Percentiles rank a stretch among this genome's conserved stretches.
Conservation (phyloP, 2,797 vertebrate species). For the Taenioides sp. region DNA sequence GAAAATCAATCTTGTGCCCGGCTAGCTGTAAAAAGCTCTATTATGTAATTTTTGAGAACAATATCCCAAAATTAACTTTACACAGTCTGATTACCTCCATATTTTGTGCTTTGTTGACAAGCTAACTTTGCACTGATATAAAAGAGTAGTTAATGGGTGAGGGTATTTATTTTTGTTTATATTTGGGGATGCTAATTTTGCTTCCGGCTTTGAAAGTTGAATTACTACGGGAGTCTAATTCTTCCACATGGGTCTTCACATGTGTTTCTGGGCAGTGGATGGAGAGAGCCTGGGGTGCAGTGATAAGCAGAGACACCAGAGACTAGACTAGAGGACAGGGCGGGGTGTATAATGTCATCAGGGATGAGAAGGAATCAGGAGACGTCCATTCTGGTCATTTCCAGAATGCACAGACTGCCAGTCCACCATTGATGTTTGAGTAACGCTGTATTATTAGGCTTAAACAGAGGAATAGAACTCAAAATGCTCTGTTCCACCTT, state of each 20-base stretch:
- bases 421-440: too few species aligned
- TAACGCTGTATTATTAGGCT: too few species aligned
- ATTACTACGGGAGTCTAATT: not conserved
- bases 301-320: conserved; percentile 31
- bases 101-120: not conserved
- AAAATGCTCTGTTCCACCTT: too few species aligned
- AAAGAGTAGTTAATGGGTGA: not conserved
- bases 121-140: not conserved
- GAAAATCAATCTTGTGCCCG: not conserved
- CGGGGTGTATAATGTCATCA: conserved; percentile 1
- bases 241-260: not conserved
- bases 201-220: not conserved
- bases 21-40: not conserved
- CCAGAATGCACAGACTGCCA: too few species aligned
- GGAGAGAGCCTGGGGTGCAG: conserved; percentile 20
- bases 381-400: too few species aligned
- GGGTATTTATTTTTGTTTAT: not conserved
- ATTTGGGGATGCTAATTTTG: not conserved
- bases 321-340: not conserved
- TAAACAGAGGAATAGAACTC: too few species aligned
- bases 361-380: conserved; percentile 20
- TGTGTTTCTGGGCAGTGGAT: conserved; percentile 1
- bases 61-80: not conserved
- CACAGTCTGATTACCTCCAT: not conserved
- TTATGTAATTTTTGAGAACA: not conserved